Evolutionary conservation across 1,140 invertebrate species (phyloP).

Genomic region (Pogonognathellus flavescens): DNA sequence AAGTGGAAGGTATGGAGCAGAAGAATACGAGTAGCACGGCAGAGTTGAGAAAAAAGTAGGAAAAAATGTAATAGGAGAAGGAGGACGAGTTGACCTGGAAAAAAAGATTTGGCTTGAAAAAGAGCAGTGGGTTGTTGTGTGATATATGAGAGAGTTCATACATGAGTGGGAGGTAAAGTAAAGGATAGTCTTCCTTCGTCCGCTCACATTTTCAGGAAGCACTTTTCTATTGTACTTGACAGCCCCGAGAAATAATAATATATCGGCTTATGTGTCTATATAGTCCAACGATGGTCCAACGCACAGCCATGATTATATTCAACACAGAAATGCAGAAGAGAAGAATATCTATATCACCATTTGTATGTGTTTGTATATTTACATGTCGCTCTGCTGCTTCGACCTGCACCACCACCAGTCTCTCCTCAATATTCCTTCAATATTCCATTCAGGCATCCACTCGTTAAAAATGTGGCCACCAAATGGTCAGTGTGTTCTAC

Average conservation of each 20-base stretch:
- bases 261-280: background rate
- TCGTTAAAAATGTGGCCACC: slow-evolving; percentile 65
- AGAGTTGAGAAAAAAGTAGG: slow-evolving; percentile 1
- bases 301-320: no score
- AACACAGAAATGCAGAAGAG: no score
- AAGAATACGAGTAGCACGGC: background rate
- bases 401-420: background rate
- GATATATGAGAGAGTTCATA: slow-evolving; percentile 29
- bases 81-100: background rate
- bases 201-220: slow-evolving; percentile 51
- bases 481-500: slow-evolving; percentile 60
- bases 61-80: slow-evolving; percentile 17
- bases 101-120: slow-evolving; percentile 11
- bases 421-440: slow-evolving; percentile 41
- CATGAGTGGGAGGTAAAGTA: slow-evolving; percentile 50
- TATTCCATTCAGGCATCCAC: slow-evolving; percentile 4
- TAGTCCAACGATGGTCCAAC: no score
- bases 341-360: no score
- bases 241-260: slow-evolving; percentile 36
- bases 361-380: no score
- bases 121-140: background rate
- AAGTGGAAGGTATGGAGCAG: background rate
- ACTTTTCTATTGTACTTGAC: slow-evolving; percentile 53
- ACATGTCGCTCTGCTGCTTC: no score
- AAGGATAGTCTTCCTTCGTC: slow-evolving; percentile 6